Evolutionary conservation across 2,888 invertebrate genomes (phyloP).

Genomic region (Lutraria lutraria): DNA sequence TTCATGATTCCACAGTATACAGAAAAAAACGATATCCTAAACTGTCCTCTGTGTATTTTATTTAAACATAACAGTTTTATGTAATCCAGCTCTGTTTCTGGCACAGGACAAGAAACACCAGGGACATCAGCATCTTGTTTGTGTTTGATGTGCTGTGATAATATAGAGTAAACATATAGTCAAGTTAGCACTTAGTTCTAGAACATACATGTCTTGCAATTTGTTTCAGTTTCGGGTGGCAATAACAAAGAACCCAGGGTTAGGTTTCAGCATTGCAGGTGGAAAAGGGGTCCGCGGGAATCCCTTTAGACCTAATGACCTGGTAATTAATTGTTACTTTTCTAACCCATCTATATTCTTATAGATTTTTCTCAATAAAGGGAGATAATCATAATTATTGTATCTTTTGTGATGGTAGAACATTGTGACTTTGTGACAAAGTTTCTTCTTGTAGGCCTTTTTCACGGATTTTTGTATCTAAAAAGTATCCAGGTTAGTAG

Average conservation of each 20-base stretch:
- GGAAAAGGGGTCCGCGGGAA: constrained; percentile 86
- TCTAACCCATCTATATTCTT: constrained; percentile 22
- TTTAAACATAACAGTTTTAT: background rate
- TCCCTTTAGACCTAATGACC: constrained; percentile 85
- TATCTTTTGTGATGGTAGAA: no score
- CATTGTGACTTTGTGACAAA: no score
- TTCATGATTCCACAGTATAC: no score
- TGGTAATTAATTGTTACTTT: constrained; percentile 78
- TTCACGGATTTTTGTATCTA: no score
- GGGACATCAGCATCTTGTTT: background rate
- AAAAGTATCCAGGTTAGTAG: no score
- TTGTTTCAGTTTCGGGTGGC: constrained; percentile 86
- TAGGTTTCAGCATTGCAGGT: constrained; percentile 89
- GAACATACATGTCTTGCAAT: constrained; percentile 41
- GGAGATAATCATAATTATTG: constrained; percentile 21
- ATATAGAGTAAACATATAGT: background rate
- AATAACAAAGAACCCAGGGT: constrained; percentile 88
- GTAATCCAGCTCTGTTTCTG: background rate
- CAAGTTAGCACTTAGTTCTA: constrained; percentile 38
- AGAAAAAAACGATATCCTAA: no score
- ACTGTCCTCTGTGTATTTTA: no score
- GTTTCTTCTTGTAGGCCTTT: no score
- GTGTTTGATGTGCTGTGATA: constrained; percentile 26
- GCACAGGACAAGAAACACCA: no score
- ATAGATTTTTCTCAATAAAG: background rate